Percentiles rank a stretch among this genome's conserved stretches.
These are phyloP conservation scores for Heteromormyrus szaboi DNA, from an alignment of 2,797 vertebrate species.

Conservation along the genomic window DNA sequence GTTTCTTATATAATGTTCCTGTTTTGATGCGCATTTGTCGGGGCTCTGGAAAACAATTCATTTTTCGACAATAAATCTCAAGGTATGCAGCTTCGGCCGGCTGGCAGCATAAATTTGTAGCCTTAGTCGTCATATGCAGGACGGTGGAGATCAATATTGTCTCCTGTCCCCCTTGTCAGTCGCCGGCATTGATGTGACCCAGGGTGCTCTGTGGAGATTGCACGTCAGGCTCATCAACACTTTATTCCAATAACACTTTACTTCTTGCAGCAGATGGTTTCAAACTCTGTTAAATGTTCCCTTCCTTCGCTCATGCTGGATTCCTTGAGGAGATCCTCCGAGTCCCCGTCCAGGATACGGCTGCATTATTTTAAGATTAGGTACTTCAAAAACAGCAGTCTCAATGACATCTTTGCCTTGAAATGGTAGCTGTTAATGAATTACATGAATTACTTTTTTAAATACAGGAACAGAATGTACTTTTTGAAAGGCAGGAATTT, in stretches of 20 bases:
- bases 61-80: neutral
- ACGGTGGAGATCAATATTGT: conserved; percentile 28
- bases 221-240: conserved; percentile 24
- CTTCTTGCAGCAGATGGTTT: conserved; percentile 24
- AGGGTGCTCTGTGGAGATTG: conserved; percentile 20
- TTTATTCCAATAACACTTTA: conserved; percentile 27
- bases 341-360: neutral
- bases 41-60: neutral
- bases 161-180: conserved; percentile 32
- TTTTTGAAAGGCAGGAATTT: neutral
- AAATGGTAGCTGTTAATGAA: conserved; percentile 23
- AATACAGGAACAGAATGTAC: neutral
- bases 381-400: neutral
- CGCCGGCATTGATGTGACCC: conserved; percentile 30
- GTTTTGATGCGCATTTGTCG: neutral
- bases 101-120: conserved; percentile 9
- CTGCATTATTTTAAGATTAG: conserved; percentile 20
- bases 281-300: conserved; percentile 25
- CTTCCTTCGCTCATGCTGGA: neutral
- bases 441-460: neutral
- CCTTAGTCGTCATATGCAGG: neutral
- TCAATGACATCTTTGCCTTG: conserved; percentile 8
- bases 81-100: neutral
- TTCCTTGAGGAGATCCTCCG: neutral
- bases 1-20: conserved; percentile 12